Percentiles rank a stretch among this genome's conserved stretches.
Evolutionary conservation across 2,888 invertebrate species (phyloP).

Genomic region (Miltochrista miniata): DNA sequence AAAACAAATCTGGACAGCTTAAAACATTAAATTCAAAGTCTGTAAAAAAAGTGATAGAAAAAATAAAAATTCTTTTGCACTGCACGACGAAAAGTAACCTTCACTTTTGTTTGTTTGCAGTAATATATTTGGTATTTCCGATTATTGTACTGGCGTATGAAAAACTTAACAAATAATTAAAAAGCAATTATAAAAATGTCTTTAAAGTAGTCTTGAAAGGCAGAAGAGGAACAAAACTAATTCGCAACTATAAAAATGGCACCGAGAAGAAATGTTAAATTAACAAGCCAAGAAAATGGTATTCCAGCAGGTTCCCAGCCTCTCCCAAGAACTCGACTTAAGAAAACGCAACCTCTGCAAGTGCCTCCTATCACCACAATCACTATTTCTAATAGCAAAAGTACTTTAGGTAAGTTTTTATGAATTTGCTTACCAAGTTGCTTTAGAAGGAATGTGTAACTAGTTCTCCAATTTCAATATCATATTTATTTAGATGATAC

Average conservation of each 20-base stretch:
- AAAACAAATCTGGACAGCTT: no score
- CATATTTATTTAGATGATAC: no score
- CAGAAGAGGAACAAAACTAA: neutral
- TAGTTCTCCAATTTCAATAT: constrained; percentile 3
- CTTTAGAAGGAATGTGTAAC: neutral
- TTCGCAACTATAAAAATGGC: constrained; percentile 26
- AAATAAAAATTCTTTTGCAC: neutral
- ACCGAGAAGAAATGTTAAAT: constrained; percentile 25
- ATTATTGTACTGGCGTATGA: no score
- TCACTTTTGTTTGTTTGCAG: neutral
- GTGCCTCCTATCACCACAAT: constrained; percentile 37
- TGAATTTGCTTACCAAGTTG: constrained; percentile 14
- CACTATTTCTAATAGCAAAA: constrained; percentile 29
- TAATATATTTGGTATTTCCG: no score
- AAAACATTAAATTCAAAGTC: no score
- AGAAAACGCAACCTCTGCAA: neutral
- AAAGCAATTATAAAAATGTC: neutral
- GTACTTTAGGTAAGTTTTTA: constrained; percentile 22
- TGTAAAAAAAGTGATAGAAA: no score
- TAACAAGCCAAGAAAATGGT: neutral
- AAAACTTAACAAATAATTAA: neutral
- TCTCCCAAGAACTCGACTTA: neutral
- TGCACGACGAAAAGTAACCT: neutral
- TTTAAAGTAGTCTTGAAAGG: neutral
- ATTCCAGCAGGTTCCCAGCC: neutral